phyloP scores from a whole-genome alignment of 2,888 invertebrate genomes.

The Cyclophora albipunctata region DNA sequence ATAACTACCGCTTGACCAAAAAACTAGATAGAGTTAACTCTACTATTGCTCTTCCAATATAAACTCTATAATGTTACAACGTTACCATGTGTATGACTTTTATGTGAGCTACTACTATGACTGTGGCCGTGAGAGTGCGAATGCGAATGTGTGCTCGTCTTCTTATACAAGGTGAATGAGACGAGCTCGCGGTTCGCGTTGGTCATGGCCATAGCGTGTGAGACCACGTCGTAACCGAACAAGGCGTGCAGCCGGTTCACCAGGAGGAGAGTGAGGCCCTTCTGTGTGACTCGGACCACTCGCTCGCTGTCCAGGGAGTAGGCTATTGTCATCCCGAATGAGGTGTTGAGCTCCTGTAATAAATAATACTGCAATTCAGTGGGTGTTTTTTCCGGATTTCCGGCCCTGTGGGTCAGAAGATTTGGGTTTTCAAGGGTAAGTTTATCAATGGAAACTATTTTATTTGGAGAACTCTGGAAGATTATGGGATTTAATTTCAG shows the following conservation, averaged over 20 bases:
- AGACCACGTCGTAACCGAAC: constrained; percentile 67
- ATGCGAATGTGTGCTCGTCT: constrained; percentile 31
- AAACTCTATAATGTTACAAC: constrained; percentile 43
- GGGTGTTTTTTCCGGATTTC: no score
- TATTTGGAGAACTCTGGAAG: no score
- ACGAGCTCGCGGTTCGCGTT: constrained; percentile 65
- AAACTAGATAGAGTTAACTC: no score
- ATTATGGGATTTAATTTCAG: no score
- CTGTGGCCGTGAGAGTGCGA: constrained; percentile 39
- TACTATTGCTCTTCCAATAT: no score
- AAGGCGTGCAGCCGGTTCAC: constrained; percentile 64
- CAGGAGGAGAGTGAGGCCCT: constrained; percentile 58
- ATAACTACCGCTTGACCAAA: no score
- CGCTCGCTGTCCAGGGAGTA: constrained; percentile 46
- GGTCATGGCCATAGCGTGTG: constrained; percentile 70
- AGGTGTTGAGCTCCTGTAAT: constrained; percentile 60
- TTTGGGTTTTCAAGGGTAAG: no score
- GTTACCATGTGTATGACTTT: constrained; percentile 39
- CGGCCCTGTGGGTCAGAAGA: no score
- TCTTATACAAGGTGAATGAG: constrained; percentile 69
- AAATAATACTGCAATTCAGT: neutral
- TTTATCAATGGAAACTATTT: no score
- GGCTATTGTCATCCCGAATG: constrained; percentile 51
- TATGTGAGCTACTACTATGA: constrained; percentile 28
- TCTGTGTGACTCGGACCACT: constrained; percentile 57